Evolutionary conservation across 2,888 invertebrate species (phyloP).

Genomic region (Tanypteryx hageni): DNA sequence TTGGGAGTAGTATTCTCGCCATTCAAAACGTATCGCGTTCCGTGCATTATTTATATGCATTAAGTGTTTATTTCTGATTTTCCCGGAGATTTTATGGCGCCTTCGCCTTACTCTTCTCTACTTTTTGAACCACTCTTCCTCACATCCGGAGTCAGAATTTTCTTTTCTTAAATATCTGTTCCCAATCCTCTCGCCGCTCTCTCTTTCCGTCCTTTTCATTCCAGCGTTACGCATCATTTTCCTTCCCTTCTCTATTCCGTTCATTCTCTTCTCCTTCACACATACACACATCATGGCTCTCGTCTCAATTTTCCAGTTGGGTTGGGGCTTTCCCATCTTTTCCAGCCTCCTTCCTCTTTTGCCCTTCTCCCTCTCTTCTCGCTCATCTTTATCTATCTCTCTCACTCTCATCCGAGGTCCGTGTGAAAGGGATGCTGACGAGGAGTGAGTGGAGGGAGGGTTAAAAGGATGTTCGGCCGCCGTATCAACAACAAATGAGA

Average conservation of each 20-base stretch:
- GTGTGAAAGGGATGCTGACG: not conserved
- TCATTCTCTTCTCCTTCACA: not conserved
- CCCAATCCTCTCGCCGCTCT: not conserved
- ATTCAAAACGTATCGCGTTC: not conserved
- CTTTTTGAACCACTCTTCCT: too few relatives aligned
- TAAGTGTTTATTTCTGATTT: not conserved
- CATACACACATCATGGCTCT: not conserved
- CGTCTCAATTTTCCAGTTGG: conserved; percentile 9
- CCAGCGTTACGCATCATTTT: not conserved
- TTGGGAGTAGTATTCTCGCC: not conserved
- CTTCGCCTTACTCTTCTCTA: too few relatives aligned
- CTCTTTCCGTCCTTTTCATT: not conserved
- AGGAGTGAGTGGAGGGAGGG: not conserved
- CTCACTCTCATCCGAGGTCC: not conserved
- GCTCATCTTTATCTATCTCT: not conserved
- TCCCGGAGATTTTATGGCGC: not conserved
- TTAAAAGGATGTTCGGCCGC: not conserved
- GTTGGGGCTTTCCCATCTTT: not conserved
- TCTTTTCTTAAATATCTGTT: not conserved
- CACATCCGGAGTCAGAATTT: too few relatives aligned
- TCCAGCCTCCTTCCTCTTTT: not conserved
- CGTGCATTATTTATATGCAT: conserved; percentile 23
- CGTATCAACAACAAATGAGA: conserved; percentile 19
- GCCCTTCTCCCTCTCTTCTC: too few relatives aligned
- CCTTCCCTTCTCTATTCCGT: not conserved